Conservation (phyloP, 2,113 vertebrate species). For the Periophthalmus modestus region DNA sequence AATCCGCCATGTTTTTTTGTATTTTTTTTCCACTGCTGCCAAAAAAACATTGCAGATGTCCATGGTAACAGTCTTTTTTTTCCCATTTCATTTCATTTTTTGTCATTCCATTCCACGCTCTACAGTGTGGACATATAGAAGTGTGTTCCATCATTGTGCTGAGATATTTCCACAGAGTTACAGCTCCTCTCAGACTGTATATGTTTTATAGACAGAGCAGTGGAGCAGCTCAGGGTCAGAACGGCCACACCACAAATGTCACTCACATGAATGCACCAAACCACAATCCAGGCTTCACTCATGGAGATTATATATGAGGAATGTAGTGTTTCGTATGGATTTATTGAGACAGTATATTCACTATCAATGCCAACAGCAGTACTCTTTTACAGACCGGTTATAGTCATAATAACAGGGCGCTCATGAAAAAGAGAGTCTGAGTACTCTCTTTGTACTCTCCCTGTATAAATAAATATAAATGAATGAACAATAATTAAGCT, state of each 20-base stretch:
- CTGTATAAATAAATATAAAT: too few relatives aligned
- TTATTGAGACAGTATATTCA: neutral
- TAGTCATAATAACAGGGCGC: too few relatives aligned
- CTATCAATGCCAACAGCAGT: neutral
- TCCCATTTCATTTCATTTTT: too few relatives aligned
- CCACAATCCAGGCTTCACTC: constrained; percentile 10
- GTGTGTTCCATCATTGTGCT: neutral
- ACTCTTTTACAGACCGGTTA: too few relatives aligned
- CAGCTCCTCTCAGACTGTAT: neutral
- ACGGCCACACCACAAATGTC: constrained; percentile 4
- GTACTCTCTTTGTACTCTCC: too few relatives aligned
- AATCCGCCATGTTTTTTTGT: too few relatives aligned
- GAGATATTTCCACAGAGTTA: neutral
- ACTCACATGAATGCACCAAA: constrained; percentile 13
- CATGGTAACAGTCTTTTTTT: too few relatives aligned
- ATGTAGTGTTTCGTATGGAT: neutral
- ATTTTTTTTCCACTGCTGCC: too few relatives aligned
- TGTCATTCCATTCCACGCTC: too few relatives aligned
- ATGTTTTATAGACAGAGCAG: neutral
- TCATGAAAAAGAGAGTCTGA: too few relatives aligned
- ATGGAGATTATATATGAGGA: neutral
- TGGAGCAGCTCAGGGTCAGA: constrained; percentile 7
- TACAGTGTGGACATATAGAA: neutral
- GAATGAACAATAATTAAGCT: too few relatives aligned
- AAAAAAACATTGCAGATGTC: too few relatives aligned